These are phyloP conservation scores for Anoplophora glabripennis DNA, from an alignment of 1,140 invertebrate species.

Conservation along the genomic window DNA sequence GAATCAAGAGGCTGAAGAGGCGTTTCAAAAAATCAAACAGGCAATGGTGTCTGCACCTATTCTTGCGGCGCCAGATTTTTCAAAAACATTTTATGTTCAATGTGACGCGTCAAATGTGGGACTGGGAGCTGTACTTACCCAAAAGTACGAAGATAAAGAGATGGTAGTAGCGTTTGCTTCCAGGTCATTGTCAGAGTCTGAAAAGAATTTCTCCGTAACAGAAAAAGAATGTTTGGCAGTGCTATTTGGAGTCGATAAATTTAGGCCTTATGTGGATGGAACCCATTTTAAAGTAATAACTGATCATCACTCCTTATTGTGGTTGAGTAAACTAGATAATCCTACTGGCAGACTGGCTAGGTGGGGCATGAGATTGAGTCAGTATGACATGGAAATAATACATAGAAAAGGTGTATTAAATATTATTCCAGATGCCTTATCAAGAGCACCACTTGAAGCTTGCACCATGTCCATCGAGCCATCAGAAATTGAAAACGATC, in stretches of 20 bases:
- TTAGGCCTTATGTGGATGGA: slow-evolving; percentile 46
- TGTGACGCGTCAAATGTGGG: no score
- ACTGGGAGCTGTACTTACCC: no score
- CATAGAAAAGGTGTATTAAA: slow-evolving; percentile 40
- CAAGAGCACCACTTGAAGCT: not conserved
- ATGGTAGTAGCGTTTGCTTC: no score
- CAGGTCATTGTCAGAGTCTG: slow-evolving; percentile 20
- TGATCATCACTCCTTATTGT: slow-evolving; percentile 51
- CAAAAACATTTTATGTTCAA: no score
- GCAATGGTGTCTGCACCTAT: no score
- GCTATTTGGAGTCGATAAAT: slow-evolving; percentile 48
- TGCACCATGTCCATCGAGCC: slow-evolving; percentile 3
- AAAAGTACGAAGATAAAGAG: no score
- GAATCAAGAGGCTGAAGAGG: no score
- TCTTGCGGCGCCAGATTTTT: no score
- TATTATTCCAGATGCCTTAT: slow-evolving; percentile 9
- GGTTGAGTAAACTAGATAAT: slow-evolving; percentile 43
- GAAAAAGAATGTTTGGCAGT: slow-evolving; percentile 53
- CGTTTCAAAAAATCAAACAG: no score
- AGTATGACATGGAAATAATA: slow-evolving; percentile 45
- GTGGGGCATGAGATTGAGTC: slow-evolving; percentile 48
- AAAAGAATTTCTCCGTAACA: slow-evolving; percentile 50
- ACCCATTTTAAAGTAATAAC: slow-evolving; percentile 51
- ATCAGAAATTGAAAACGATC: not conserved
- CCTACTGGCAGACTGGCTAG: slow-evolving; percentile 45